Base-by-base conservation (phyloP, 2,113 vertebrate genomes). In the Zosterops japonicus region DNA sequence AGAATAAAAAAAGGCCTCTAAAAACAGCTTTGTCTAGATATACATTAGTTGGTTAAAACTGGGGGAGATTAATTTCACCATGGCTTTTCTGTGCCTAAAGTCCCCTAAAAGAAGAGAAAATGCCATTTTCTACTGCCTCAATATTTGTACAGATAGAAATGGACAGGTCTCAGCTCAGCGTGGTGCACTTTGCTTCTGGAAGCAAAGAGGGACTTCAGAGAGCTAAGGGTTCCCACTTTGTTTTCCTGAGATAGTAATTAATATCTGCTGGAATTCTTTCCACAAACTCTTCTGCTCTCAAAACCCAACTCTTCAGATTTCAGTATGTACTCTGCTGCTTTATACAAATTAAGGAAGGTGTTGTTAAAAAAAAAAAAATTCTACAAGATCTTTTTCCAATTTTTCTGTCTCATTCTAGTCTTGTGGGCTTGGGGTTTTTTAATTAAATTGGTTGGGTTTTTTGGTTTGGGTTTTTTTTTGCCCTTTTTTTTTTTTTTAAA, bases 271-370 rank as follows among this genome's bases (percentile, higher is more conserved):
- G 12, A 82, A 78, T 20, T 67, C 52, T 49, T 61, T 78, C 53
- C 39, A 36, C 8, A 60, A 82, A 69, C 2, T n/a, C 7, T 41
- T 55, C 25, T 42, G 8, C 8, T 46, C 15, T 57, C 29, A 61
- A 94, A 75, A 11, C 4, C 3, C 15, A 61, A 0, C 15, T 35
- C 4, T 36, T 71, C 33, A 76, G 33, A 67, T 63, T 83, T 42
- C 35, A 27, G 11, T 17, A 22, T 0, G 0, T 28, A 63, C 86
- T 57, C 14, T 44, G 6, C 5, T 63, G 14, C 24, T 79, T 78
- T n/a, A 39, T n/a, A 52, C 7, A 53, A 55, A 53, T 21, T 27
- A 61, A 65, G 9, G 28, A 47, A 14, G 8, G 11, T 29, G 63
- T 60, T 53, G 6, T 22, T 56, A 3, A 64, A 46, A 79, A 69